Evolutionary conservation across 2,797 vertebrate species (phyloP), one percentile per base, ranked within the genome.

Genomic region (Leptodactylus fallax): DNA sequence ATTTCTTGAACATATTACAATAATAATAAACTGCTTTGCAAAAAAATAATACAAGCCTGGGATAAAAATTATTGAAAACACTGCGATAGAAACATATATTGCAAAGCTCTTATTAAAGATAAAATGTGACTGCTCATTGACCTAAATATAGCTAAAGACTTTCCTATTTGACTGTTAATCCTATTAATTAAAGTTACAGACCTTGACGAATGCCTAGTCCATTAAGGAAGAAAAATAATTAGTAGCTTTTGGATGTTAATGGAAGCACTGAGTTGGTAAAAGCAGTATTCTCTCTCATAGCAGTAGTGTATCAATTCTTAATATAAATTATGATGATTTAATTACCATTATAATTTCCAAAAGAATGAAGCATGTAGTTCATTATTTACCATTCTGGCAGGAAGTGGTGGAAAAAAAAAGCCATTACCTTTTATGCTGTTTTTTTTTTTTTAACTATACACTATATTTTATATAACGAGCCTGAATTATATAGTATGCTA

Each of bases 111-210:
- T 14, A 81, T 87, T 87, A 87, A 56, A 36, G 23, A 80, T 79
- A 79, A n/a, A 86, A 87, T 81, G 67, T 87, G 16, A 87, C 85
- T 81, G 85, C 79, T 81, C 85, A 87, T 61, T 87, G 85, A 81
- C 85, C 85, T 81, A 87, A 87, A 87, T 72, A 80, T 72, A 87
- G 78, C 27, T 58, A 81, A 76, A 80, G 80, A 63, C 79, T 81
- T 72, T 81, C 49, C 79, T 60, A 81, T 61, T 63, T 76, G 79
- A 81, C 79, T 51, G 78, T 81, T 58, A 87, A 87, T 87, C 85
- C 79, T 81, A 87, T 87, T 87, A 87, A 87, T 87, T 87, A 87
- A 87, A 87, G 55, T 87, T 87, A 87, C 51, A 87, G 60, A 86
- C 85, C 85, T 86, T 86, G 85, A 86, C 67, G 17, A 81, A 87